Percentiles rank a stretch among this genome's conserved stretches.
These are phyloP conservation scores for Drosophila barbarae DNA, from an alignment of 2,888 invertebrate species.

Conservation along the genomic window DNA sequence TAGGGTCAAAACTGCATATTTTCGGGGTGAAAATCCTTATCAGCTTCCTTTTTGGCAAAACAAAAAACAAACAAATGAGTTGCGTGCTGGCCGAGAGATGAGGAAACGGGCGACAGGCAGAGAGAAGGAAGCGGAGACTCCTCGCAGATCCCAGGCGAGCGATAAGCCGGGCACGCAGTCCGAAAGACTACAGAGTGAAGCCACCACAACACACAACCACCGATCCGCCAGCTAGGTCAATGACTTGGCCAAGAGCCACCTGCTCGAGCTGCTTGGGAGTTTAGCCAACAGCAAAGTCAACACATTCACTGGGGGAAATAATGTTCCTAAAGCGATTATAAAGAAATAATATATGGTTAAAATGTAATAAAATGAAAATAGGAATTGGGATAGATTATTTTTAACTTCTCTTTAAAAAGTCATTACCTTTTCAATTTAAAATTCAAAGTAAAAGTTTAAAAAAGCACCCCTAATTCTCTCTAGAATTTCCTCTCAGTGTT, in stretches of 20 bases:
- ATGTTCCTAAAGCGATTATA: neutral
- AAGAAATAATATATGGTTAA: neutral
- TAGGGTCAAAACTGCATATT: slow-evolving; percentile 27
- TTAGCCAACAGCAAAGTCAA: slow-evolving; percentile 66
- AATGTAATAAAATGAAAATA: too few relatives aligned
- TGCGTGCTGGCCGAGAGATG: slow-evolving; percentile 50
- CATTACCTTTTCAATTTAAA: too few relatives aligned
- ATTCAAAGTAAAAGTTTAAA: neutral
- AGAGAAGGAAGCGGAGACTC: slow-evolving; percentile 17
- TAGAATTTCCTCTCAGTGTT: slow-evolving; percentile 15
- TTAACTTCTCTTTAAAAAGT: too few relatives aligned
- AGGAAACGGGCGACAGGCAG: slow-evolving; percentile 4
- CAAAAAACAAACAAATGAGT: slow-evolving; percentile 64
- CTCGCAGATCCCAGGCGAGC: slow-evolving; percentile 45
- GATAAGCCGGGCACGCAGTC: slow-evolving; percentile 56
- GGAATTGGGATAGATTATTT: too few relatives aligned
- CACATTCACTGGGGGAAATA: slow-evolving; percentile 46
- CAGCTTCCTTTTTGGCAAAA: slow-evolving; percentile 41
- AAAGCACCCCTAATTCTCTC: neutral
- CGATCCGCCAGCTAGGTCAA: slow-evolving; percentile 52
- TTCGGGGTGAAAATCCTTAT: slow-evolving; percentile 22
- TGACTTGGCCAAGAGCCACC: slow-evolving; percentile 59
- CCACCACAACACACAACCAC: slow-evolving; percentile 40
- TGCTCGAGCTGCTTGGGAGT: slow-evolving; percentile 42
- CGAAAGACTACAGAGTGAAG: slow-evolving; percentile 10